A percentile compares a stretch with the other conserved stretches of the same genome.
These are phyloP conservation scores for Cryptoblepharus egeriae DNA, from an alignment of 2,797 vertebrate genomes.

Conservation along the genomic window DNA sequence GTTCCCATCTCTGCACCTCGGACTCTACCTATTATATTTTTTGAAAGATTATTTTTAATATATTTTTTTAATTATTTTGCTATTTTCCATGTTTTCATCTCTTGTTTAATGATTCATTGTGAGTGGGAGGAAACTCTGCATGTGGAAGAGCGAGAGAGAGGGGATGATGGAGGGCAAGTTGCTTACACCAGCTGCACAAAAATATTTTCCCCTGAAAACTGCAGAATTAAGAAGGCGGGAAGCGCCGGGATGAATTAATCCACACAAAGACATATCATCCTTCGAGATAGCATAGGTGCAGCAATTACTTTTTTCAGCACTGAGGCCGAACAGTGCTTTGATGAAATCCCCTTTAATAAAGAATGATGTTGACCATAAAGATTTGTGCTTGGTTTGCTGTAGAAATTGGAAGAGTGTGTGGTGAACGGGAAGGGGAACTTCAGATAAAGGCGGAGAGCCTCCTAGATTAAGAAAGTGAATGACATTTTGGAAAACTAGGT, in stretches of 20 bases:
- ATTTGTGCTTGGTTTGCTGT: conserved; percentile 13
- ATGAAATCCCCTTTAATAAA: conserved; percentile 1
- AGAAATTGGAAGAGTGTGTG: conserved; percentile 10
- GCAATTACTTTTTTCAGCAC: neutral
- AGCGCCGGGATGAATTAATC: conserved; percentile 10
- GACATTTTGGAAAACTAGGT: conserved; percentile 27
- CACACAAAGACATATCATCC: neutral
- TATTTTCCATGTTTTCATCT: neutral
- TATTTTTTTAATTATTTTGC: neutral
- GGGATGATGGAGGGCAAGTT: neutral
- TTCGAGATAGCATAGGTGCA: neutral
- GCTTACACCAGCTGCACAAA: neutral
- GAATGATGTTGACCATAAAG: conserved; percentile 16
- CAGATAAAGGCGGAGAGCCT: conserved; percentile 22
- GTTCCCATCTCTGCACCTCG: too few species aligned
- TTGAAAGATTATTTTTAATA: too few species aligned
- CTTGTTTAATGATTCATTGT: neutral
- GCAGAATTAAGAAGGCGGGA: neutral
- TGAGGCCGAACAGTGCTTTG: neutral
- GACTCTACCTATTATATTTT: too few species aligned
- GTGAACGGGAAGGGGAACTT: conserved; percentile 2
- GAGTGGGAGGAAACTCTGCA: too few species aligned
- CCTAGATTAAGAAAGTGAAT: conserved; percentile 28
- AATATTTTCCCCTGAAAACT: neutral
- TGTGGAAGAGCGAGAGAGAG: too few species aligned